These are phyloP conservation scores for Geococcyx californianus DNA, from an alignment of 2,113 vertebrate species.

Conservation along the genomic window DNA sequence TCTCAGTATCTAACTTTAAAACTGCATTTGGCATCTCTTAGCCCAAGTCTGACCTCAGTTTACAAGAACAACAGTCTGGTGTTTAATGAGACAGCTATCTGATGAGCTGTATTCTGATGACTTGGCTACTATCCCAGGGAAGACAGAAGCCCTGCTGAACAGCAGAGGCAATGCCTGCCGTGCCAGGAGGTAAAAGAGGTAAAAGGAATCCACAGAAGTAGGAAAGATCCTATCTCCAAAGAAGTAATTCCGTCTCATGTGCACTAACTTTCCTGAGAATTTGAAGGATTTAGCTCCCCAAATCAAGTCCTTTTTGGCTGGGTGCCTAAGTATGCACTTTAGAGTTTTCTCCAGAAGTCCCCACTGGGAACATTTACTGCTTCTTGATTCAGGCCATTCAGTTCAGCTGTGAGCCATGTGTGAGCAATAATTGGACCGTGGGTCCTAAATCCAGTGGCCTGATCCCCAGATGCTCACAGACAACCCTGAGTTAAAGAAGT, in stretches of 20 bases:
- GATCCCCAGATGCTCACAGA: neutral
- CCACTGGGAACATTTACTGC: neutral
- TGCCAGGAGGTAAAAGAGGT: neutral
- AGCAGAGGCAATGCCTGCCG: neutral
- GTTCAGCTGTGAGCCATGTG: neutral
- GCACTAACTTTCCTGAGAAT: neutral
- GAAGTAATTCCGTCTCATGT: neutral
- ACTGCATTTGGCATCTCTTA: slow-evolving; percentile 35
- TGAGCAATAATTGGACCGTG: neutral
- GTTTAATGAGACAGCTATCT: slow-evolving; percentile 63
- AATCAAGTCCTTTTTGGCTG: neutral
- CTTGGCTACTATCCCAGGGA: slow-evolving; percentile 25
- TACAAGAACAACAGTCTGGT: slow-evolving; percentile 51
- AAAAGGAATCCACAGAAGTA: neutral
- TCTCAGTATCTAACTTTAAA: neutral
- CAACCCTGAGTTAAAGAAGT: neutral
- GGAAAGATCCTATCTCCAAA: neutral
- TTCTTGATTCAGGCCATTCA: neutral
- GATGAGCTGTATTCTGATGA: neutral
- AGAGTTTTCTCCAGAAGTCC: neutral
- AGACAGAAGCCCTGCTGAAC: neutral
- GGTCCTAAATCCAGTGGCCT: neutral
- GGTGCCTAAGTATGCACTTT: neutral
- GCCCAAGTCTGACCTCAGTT: slow-evolving; percentile 54
- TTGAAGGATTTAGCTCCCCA: neutral